Conservation (phyloP, 1,140 invertebrate species). For the Himalopsyche phryganea region DNA sequence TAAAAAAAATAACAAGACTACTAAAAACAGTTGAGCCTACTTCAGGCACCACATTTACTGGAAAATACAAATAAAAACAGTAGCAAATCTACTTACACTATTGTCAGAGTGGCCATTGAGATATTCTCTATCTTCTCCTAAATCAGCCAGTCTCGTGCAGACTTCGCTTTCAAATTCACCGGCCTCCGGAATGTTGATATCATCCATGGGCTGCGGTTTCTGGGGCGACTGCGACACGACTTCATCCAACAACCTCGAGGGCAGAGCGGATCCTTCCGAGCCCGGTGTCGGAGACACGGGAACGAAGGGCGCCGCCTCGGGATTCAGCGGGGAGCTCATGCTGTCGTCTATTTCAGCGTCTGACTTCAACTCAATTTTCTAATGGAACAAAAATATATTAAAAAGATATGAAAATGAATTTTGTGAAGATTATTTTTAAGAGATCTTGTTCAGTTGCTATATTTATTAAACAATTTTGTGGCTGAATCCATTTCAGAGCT, state of each 20-base stretch:
- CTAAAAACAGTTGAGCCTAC: too few species aligned
- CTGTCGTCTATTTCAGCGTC: conserved; percentile 38
- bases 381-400: too few species aligned
- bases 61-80: too few species aligned
- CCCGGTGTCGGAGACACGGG: conserved; percentile 55
- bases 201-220: conserved; percentile 57
- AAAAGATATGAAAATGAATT: too few species aligned
- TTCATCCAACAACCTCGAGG: conserved; percentile 45
- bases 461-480: too few species aligned
- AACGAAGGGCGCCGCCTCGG: conserved; percentile 69
- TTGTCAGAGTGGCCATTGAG: conserved; percentile 50
- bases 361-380: conserved; percentile 5
- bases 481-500: too few species aligned
- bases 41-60: too few species aligned
- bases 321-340: conserved; percentile 69
- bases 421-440: too few species aligned
- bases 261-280: conserved; percentile 28
- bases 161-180: conserved; percentile 62
- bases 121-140: conserved; percentile 51
- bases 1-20: too few species aligned
- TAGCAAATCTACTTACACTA: conserved; percentile 31
- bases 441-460: too few species aligned
- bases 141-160: conserved; percentile 56
- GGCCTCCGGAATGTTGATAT: conserved; percentile 60
- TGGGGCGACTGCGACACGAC: conserved; percentile 62